Percentiles rank a stretch among this genome's conserved stretches.
These are phyloP conservation scores for Dryobota labecula DNA, from an alignment of 2,888 invertebrate genomes.

Conservation along the genomic window DNA sequence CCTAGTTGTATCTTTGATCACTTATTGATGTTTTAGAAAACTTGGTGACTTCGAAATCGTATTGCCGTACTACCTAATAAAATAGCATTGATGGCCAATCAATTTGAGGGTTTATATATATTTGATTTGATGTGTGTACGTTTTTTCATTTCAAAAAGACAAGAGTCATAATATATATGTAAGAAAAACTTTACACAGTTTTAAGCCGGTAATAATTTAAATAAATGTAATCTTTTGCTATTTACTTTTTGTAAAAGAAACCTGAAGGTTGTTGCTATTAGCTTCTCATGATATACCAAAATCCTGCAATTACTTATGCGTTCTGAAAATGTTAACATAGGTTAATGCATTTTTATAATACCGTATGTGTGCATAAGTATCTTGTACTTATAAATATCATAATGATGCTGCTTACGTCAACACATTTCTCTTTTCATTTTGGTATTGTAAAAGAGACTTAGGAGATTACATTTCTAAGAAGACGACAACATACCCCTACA, in stretches of 20 bases:
- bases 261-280: background rate
- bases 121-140: too few relatives aligned
- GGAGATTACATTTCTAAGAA: constrained; percentile 6
- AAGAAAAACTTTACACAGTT: background rate
- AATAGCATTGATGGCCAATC: too few relatives aligned
- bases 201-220: background rate
- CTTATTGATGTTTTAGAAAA: too few relatives aligned
- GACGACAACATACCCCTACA: background rate
- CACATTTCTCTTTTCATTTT: background rate
- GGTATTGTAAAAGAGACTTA: constrained; percentile 24
- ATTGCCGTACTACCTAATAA: too few relatives aligned
- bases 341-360: background rate
- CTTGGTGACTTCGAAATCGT: too few relatives aligned
- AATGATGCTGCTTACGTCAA: constrained; percentile 17
- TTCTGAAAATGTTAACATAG: constrained; percentile 3
- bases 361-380: background rate
- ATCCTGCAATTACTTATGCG: background rate
- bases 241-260: constrained; percentile 5
- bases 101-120: background rate
- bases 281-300: background rate
- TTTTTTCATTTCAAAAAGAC: too few relatives aligned
- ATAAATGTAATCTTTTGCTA: background rate
- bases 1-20: too few relatives aligned
- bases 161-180: too few relatives aligned
- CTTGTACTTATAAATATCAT: background rate